Evolutionary conservation across 2,888 invertebrate species (phyloP), one percentile per base, ranked within the genome.

Genomic region (Lasius fuliginosus): DNA sequence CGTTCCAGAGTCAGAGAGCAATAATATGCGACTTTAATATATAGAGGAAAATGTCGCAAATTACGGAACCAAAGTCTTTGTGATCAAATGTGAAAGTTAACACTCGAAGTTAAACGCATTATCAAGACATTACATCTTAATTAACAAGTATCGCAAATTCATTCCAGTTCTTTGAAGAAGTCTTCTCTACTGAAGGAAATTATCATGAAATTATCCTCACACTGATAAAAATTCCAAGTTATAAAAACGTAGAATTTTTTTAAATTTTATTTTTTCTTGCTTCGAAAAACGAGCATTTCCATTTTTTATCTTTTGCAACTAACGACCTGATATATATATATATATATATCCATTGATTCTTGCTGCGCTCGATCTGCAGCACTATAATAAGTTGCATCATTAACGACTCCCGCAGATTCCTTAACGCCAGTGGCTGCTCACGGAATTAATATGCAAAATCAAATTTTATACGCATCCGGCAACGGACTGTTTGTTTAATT

Each of bases 401-500:
- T 60, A 79, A 79, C 8, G 71, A 46, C 12, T 49, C 12, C 27
- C 30, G 79, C 27, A 12, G 49, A 79, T 81, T 62, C 23, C 11
- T 36, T 11, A 40, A 56, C 83, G 84, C 75, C 89, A 87, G 27
- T 76, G 89, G 42, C 23, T 40, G 49, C 4, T 33, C 9, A 49
- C 36, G 33, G 65, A 49, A 90, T 87, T 87, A 86, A 88, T 87
- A 91, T 86, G 90, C 87, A 88, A 88, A 92, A 91, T 91, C 86
- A 88, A 90, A 90, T 90, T 90, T 89, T 84, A 49, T 49, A 89
- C 89, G 90, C 85, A 89, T 90, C 81, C 74, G 75, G 71, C 69
- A 12, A 49, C 62, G 76, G 85, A 89, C 86, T 89, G 88, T 92
- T 92, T 91, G 89, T 93, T 92, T 92, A 92, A 92, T 92, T 91